phyloP scores from a whole-genome alignment of 2,797 vertebrate species.

The Mustela erminea region DNA sequence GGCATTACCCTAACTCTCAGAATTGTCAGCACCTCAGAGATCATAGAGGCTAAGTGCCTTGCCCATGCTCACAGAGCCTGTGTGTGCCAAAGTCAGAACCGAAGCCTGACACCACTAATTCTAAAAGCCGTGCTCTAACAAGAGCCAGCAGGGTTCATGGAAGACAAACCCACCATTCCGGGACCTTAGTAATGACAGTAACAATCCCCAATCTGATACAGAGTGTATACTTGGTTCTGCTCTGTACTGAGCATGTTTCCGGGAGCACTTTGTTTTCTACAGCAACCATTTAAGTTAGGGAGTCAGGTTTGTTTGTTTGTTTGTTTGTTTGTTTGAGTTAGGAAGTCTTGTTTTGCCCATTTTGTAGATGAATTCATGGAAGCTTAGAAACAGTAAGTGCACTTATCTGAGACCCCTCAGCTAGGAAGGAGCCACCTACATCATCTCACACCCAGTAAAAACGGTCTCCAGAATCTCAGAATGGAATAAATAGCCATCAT shows the following conservation, averaged over 20 bases:
- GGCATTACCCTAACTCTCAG: neutral
- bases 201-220: neutral
- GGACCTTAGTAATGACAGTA: neutral
- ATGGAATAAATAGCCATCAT: neutral
- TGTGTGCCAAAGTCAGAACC: neutral
- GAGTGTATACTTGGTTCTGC: neutral
- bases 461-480: neutral
- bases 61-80: neutral
- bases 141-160: neutral
- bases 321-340: neutral
- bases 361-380: neutral
- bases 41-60: neutral
- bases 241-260: neutral
- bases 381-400: neutral
- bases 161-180: neutral
- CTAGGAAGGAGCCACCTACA: neutral
- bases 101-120: neutral
- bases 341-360: neutral
- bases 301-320: neutral
- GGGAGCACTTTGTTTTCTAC: neutral
- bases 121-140: neutral
- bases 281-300: neutral
- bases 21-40: neutral
- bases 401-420: neutral
- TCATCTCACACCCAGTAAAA: neutral